Percentiles rank a stretch among this genome's conserved stretches.
Evolutionary conservation across 2,797 vertebrate genomes (phyloP).

Genomic region (Dallia pectoralis): DNA sequence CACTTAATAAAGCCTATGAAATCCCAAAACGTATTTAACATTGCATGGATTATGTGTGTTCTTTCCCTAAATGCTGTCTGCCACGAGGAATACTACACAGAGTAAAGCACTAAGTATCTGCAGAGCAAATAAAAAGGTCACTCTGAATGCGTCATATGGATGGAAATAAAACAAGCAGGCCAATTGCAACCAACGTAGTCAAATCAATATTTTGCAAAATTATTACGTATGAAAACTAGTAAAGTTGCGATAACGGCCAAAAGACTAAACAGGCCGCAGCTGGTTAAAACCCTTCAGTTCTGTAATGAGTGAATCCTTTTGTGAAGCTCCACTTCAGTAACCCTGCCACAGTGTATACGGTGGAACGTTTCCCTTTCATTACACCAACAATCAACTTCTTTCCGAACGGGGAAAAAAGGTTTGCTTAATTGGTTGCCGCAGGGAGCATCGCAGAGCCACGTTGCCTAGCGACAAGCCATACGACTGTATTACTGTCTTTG

Average conservation of each 20-base stretch:
- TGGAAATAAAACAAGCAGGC: not conserved
- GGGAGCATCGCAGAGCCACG: conserved; percentile 53
- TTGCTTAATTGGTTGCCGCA: conserved; percentile 69
- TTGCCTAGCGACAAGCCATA: conserved; percentile 72
- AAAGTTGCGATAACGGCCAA: not conserved
- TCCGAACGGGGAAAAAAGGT: conserved; percentile 42
- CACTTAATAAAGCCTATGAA: too few species aligned
- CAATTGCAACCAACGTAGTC: not conserved
- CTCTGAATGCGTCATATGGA: not conserved
- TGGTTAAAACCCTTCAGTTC: not conserved
- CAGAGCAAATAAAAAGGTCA: too few species aligned
- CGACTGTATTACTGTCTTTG: conserved; percentile 32
- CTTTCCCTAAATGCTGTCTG: too few species aligned
- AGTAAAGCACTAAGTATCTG: too few species aligned
- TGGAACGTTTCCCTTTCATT: conserved; percentile 63
- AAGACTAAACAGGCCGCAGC: not conserved
- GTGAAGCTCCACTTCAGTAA: conserved; percentile 57
- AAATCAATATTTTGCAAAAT: not conserved
- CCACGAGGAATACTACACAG: too few species aligned
- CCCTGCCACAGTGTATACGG: conserved; percentile 47
- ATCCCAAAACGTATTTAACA: too few species aligned
- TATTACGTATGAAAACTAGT: not conserved
- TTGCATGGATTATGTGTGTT: too few species aligned
- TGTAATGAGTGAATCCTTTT: conserved; percentile 46
- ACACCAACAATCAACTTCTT: conserved; percentile 71